Percentiles rank a stretch among this genome's conserved stretches.
phyloP scores from a whole-genome alignment of 2,888 invertebrate genomes.

The Dasysyrphus tricinctus region DNA sequence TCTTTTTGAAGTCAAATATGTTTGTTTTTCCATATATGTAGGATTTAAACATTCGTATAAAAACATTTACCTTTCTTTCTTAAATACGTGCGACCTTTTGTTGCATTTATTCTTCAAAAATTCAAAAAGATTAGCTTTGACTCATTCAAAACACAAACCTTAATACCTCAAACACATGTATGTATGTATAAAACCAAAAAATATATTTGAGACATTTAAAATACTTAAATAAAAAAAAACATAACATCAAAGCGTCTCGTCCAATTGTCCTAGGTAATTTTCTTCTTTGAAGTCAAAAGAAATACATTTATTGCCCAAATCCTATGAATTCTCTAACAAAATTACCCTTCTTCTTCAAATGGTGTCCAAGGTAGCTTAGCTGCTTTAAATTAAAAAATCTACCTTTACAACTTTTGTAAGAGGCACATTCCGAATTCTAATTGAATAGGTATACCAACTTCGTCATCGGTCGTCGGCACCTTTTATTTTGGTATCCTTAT shows the following conservation, averaged over 20 bases:
- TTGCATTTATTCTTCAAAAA: too few relatives aligned
- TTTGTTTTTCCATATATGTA: too few relatives aligned
- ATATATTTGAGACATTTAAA: background rate
- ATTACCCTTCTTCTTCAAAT: background rate
- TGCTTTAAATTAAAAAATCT: background rate
- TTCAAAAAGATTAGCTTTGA: slow-evolving; percentile 1
- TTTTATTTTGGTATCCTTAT: slow-evolving; percentile 28
- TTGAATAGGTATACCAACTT: background rate
- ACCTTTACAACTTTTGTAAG: background rate
- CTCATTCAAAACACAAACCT: background rate
- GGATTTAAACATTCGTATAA: too few relatives aligned
- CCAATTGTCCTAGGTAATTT: background rate
- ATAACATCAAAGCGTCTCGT: background rate
- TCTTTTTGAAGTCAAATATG: too few relatives aligned
- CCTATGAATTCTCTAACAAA: slow-evolving; percentile 8
- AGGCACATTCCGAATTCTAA: slow-evolving; percentile 17
- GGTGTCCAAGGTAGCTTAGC: background rate
- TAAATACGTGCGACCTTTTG: too few relatives aligned
- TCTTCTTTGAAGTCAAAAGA: slow-evolving; percentile 10
- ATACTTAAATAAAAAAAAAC: background rate
- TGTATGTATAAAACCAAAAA: background rate
- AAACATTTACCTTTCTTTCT: too few relatives aligned
- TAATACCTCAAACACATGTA: background rate
- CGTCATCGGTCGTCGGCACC: background rate
- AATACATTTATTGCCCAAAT: background rate